Evolutionary conservation across 2,888 invertebrate species (phyloP).

Genomic region (Antheraea yamamai): DNA sequence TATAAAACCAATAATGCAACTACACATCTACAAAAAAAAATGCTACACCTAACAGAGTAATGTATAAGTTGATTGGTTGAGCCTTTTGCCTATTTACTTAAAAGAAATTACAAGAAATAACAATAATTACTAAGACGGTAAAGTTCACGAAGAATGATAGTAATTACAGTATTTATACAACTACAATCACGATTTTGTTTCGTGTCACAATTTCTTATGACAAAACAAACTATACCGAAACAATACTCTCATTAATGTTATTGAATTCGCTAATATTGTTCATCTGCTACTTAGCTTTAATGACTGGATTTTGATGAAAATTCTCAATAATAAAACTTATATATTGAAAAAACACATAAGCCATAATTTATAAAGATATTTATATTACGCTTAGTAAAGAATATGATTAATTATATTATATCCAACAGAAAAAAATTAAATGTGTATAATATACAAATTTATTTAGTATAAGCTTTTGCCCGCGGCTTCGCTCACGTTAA

Average conservation of each 20-base stretch:
- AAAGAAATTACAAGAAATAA: constrained; percentile 46
- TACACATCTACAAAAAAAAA: too few relatives aligned
- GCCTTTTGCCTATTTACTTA: neutral
- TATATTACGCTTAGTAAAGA: neutral
- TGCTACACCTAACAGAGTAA: too few relatives aligned
- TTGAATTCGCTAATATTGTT: constrained; percentile 29
- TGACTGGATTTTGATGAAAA: neutral
- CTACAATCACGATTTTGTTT: constrained; percentile 57
- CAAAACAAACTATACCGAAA: constrained; percentile 56
- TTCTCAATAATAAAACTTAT: too few relatives aligned
- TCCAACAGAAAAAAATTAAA: neutral
- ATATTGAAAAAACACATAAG: too few relatives aligned
- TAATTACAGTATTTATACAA: constrained; percentile 76
- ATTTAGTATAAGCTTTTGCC: neutral
- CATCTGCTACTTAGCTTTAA: neutral
- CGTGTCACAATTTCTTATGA: constrained; percentile 57
- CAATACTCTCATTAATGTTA: constrained; percentile 40
- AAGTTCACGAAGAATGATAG: constrained; percentile 52
- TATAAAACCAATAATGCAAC: neutral
- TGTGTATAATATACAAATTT: neutral
- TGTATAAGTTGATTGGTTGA: neutral
- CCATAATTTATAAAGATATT: too few relatives aligned
- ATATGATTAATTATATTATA: neutral
- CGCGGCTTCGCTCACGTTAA: too few relatives aligned
- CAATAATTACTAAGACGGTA: constrained; percentile 51